Evolutionary conservation across 1,140 invertebrate species (phyloP).

Genomic region (Coboldia fuscipes): DNA sequence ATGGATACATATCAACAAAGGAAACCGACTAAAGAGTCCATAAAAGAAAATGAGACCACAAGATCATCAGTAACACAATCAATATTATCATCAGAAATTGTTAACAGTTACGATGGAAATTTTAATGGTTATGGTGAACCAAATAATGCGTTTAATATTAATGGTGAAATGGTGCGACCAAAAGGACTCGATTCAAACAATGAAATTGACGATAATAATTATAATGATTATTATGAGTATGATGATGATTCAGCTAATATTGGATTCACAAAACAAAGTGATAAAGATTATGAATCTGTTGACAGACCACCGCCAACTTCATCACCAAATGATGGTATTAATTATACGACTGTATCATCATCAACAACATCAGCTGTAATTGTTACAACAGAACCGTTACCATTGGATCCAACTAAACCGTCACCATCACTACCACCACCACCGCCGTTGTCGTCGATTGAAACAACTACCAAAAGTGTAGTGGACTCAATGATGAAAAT

Average conservation of each 20-base stretch:
- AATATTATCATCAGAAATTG: no score
- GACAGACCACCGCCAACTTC: no score
- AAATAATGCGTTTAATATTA: no score
- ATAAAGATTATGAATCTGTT: no score
- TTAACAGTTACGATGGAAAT: no score
- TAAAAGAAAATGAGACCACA: conserved; percentile 7
- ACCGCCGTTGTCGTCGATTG: conserved; percentile 4
- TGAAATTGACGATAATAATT: background rate
- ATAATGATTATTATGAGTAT: conserved; percentile 2
- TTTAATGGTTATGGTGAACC: background rate
- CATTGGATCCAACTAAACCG: background rate
- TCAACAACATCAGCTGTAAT: background rate
- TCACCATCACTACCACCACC: background rate
- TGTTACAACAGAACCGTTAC: no score
- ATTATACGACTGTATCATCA: background rate
- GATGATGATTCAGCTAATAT: background rate
- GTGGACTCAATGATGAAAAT: background rate
- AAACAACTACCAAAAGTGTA: conserved; percentile 11
- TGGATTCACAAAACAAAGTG: no score
- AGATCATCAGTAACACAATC: background rate
- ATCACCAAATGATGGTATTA: no score
- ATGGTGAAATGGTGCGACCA: background rate
- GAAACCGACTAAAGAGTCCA: no score
- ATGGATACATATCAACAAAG: no score
- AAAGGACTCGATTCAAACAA: background rate